Base-by-base conservation (phyloP, 2,113 vertebrate genomes). In the Zeus faber region DNA sequence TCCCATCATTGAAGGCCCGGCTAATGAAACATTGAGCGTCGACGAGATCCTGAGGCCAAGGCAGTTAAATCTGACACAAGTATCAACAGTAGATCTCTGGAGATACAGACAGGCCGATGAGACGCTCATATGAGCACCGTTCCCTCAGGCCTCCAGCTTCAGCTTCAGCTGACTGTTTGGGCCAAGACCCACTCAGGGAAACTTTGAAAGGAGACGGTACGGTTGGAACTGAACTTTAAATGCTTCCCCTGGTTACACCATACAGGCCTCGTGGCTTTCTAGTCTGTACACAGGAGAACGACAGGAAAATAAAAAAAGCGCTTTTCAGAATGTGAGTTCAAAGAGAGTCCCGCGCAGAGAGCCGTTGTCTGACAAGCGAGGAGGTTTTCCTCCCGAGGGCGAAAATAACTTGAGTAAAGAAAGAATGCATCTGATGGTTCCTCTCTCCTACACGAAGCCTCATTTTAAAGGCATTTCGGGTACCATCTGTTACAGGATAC, bases 41-140 rank as follows among this genome's bases (percentile, higher is more conserved):
- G 26, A 43, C 29, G 45, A 45, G 37, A 46, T 14, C 44, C 22
- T 22, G 10, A 11, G 11, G 20, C 22, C 48, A 54, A 5, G 21
- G 27, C n/a, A 20, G 26, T 55, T 54, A 17, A 55, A 64, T 54
- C 41, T 17, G 49, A 43, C 55, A 31, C 22, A 21, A 35, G 52
- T 11, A 11, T 17, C 18, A 11, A 45, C 43, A 23, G 13, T 53
- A 47, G 25, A 58, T 40, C 14, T 48, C 55, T 8, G 49, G n/a
- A n/a, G n/a, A 40, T 9, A 43, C 6, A 16, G 18, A 43, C 40
- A 9, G 7, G 40, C 1, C n/a, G 18, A 22, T 22, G 23, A 22
- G 5, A 23, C 20, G 9, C 6, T 22, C n/a, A n/a, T n/a, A n/a
- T n/a, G n/a, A n/a, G n/a, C n/a, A n/a, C n/a, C n/a, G n/a, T n/a